Evolutionary conservation across 2,113 vertebrate genomes (phyloP).

Genomic region (Psittacula cyanocephala): DNA sequence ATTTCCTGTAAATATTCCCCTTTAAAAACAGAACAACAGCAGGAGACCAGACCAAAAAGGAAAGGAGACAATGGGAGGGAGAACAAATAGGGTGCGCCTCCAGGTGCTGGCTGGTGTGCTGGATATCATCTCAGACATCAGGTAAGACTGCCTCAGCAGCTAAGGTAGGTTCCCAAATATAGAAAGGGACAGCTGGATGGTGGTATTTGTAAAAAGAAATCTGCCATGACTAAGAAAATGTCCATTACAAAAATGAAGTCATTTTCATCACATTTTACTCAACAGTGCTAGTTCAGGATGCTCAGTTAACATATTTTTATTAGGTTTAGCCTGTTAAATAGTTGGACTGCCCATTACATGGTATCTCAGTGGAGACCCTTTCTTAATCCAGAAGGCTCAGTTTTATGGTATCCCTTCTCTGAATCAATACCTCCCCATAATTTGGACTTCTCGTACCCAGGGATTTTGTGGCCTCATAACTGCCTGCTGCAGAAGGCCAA

Average conservation of each 20-base stretch:
- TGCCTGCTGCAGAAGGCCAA: not conserved
- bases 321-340: not conserved
- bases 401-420: not conserved
- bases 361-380: rapidly evolving
- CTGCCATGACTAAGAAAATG: not conserved
- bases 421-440: not conserved
- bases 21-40: not conserved
- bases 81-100: not conserved
- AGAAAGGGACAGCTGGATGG: not conserved
- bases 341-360: not conserved
- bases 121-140: rapidly evolving
- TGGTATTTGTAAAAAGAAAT: not conserved
- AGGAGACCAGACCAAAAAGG: rapidly evolving
- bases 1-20: not conserved
- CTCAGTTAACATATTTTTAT: not conserved
- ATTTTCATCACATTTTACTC: not conserved
- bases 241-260: not conserved
- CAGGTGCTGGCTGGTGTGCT: not conserved
- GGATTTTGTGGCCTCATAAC: not conserved
- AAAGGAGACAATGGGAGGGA: not conserved
- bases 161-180: not conserved
- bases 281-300: not conserved
- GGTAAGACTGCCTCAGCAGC: not conserved
- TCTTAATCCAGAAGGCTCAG: not conserved
- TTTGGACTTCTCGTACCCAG: not conserved